Conservation (phyloP, 2,888 invertebrate genomes). For the Ormyrus rosae region DNA sequence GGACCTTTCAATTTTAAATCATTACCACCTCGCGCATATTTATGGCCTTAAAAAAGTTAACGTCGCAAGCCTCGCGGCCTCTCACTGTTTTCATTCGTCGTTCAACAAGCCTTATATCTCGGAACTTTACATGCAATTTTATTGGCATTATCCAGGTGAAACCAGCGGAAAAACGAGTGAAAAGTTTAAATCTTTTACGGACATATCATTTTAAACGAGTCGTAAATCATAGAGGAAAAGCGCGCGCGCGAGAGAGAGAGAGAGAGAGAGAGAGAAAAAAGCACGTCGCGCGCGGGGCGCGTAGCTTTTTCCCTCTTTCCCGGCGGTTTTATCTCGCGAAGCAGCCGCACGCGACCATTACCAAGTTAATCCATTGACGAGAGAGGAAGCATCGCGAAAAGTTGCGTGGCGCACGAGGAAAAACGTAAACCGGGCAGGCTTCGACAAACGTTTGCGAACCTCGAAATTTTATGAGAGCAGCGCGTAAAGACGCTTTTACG, state of each 20-base stretch:
- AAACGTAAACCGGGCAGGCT: slow-evolving; percentile 38
- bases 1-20: not conserved
- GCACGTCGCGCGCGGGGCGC: too few species aligned
- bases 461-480: slow-evolving; percentile 60
- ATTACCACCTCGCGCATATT: too few species aligned
- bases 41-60: slow-evolving; percentile 15
- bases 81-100: not conserved
- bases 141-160: slow-evolving; percentile 39
- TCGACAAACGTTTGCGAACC: slow-evolving; percentile 19
- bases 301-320: not conserved
- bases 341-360: slow-evolving; percentile 12
- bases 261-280: not conserved
- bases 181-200: slow-evolving; percentile 39
- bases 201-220: slow-evolving; percentile 35
- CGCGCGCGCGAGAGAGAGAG: not conserved
- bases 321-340: not conserved
- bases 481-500: slow-evolving; percentile 66
- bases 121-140: slow-evolving; percentile 20
- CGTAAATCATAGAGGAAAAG: slow-evolving; percentile 33
- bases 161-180: not conserved
- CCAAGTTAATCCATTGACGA: slow-evolving; percentile 42
- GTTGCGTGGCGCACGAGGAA: slow-evolving; percentile 13
- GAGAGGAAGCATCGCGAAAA: slow-evolving; percentile 8
- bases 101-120: not conserved
- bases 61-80: slow-evolving; percentile 1